Conservation (phyloP, 2,113 vertebrate genomes). For the Neofelis nebulosa region DNA sequence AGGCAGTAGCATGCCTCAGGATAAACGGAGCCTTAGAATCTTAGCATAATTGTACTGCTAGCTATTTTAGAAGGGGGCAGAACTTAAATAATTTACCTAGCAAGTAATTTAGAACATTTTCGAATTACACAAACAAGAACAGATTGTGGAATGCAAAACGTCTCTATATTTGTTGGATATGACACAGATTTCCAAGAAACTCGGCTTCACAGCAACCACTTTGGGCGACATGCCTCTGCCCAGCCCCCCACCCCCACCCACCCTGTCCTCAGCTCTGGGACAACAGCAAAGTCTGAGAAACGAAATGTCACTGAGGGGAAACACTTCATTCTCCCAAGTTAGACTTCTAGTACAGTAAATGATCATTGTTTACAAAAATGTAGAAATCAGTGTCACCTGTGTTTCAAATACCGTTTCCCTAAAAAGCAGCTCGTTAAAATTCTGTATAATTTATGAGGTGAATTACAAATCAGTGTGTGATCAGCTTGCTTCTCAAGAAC, state of each 20-base stretch:
- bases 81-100: constrained; percentile 38
- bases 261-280: not conserved
- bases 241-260: too few species aligned
- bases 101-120: constrained; percentile 26
- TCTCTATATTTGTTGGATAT: not conserved
- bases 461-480: constrained; percentile 41
- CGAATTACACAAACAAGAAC: not conserved
- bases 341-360: not conserved
- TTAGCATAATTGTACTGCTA: not conserved
- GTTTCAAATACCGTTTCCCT: constrained; percentile 20
- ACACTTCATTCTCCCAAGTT: not conserved
- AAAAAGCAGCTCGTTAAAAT: constrained; percentile 50
- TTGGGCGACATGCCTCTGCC: not conserved
- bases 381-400: not conserved
- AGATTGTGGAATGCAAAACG: not conserved
- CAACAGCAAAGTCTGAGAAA: not conserved
- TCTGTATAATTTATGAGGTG: constrained; percentile 43
- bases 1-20: not conserved
- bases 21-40: not conserved
- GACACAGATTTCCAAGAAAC: constrained; percentile 16
- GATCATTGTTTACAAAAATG: not conserved
- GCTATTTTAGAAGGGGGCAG: not conserved
- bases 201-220: not conserved
- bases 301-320: not conserved
- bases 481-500: not conserved